phyloP scores from a whole-genome alignment of 2,888 invertebrate genomes.

The Endomychus coccineus region DNA sequence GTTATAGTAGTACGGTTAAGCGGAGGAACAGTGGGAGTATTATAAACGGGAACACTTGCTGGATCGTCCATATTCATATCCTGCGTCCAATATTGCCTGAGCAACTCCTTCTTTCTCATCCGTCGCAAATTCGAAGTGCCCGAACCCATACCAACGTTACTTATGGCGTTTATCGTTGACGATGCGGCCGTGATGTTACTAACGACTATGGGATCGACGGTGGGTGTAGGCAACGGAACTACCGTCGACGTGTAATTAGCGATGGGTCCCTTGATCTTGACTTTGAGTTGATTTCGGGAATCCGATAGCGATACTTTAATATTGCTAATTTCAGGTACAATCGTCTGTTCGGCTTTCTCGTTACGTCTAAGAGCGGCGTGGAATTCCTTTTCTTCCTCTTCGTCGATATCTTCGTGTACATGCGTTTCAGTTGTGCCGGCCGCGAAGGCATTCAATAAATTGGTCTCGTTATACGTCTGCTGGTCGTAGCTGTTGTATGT shows the following conservation, averaged over 20 bases:
- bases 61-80: slow-evolving; percentile 82
- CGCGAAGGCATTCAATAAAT: slow-evolving; percentile 60
- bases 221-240: slow-evolving; percentile 52
- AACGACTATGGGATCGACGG: slow-evolving; percentile 42
- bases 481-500: slow-evolving; percentile 66
- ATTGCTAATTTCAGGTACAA: slow-evolving; percentile 33
- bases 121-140: slow-evolving; percentile 71
- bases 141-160: slow-evolving; percentile 34
- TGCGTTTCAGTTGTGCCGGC: slow-evolving; percentile 63
- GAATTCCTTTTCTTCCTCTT: slow-evolving; percentile 70
- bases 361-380: slow-evolving; percentile 57
- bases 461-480: slow-evolving; percentile 53
- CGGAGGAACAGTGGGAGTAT: slow-evolving; percentile 53
- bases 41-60: slow-evolving; percentile 48
- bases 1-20: slow-evolving; percentile 66
- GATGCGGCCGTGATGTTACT: slow-evolving; percentile 45
- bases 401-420: slow-evolving; percentile 62
- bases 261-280: slow-evolving; percentile 85
- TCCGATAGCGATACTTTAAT: slow-evolving; percentile 71
- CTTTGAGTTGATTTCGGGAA: slow-evolving; percentile 78
- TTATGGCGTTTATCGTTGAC: slow-evolving; percentile 42
- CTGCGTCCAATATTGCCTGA: slow-evolving; percentile 78
- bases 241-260: slow-evolving; percentile 64
- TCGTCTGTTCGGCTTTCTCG: slow-evolving; percentile 32
- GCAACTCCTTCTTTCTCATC: slow-evolving; percentile 83